Percentiles rank a stretch among this genome's conserved stretches.
Conservation (phyloP, 1,140 invertebrate species). For the Lucilia cuprina region DNA sequence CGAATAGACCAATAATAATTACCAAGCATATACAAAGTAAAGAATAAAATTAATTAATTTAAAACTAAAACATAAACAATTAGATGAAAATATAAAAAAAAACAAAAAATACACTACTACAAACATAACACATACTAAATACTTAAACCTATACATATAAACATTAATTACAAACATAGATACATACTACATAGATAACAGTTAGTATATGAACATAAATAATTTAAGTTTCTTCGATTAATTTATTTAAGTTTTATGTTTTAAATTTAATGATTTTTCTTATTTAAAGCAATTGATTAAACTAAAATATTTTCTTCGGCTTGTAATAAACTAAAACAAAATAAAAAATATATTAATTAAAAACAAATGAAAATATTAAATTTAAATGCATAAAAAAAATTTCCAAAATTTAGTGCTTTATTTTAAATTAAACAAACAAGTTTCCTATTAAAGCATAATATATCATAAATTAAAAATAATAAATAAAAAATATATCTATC, state of each 20-base stretch:
- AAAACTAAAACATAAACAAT: not conserved
- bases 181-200: constrained; percentile 1
- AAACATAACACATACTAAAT: not conserved
- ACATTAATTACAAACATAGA: not conserved
- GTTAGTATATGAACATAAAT: not conserved
- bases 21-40: constrained; percentile 8
- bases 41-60: not conserved
- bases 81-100: not conserved
- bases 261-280: not conserved
- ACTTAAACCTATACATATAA: not conserved
- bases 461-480: constrained; percentile 18
- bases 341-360: not conserved
- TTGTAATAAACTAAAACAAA: not conserved
- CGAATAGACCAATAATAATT: constrained; percentile 33
- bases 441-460: constrained; percentile 35
- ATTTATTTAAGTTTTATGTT: not conserved
- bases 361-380: not conserved
- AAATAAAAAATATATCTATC: constrained; percentile 17
- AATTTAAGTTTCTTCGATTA: not conserved
- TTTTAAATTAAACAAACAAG: constrained; percentile 34
- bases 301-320: constrained; percentile 7
- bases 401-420: constrained; percentile 31
- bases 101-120: constrained; percentile 12
- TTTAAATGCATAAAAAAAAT: constrained; percentile 9
- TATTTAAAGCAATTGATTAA: not conserved